Conservation (phyloP, 2,888 invertebrate genomes). For the Ophonus ardosiacus region DNA sequence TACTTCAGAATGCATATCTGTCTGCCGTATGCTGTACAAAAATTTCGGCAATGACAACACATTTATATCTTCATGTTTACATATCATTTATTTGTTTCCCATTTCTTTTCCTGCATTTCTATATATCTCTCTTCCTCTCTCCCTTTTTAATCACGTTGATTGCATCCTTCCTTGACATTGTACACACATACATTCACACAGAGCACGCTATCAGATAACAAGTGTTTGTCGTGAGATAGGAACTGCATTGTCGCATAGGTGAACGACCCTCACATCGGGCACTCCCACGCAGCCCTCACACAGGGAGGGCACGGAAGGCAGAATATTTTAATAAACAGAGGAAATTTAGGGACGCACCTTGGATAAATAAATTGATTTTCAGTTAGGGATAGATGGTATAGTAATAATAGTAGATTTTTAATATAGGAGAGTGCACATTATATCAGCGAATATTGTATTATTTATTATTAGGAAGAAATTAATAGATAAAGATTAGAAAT, state of each 20-base stretch:
- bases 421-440: too few species aligned
- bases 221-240: constrained; percentile 6
- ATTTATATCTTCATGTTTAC: neutral
- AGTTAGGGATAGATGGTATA: neutral
- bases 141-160: neutral
- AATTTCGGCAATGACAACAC: too few species aligned
- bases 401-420: too few species aligned
- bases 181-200: neutral
- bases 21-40: too few species aligned
- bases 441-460: too few species aligned
- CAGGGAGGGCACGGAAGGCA: neutral
- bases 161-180: neutral
- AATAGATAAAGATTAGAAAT: too few species aligned
- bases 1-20: too few species aligned
- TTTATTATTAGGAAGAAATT: too few species aligned
- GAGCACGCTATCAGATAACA: neutral
- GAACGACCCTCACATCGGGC: neutral
- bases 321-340: neutral
- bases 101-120: neutral
- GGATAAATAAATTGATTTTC: neutral
- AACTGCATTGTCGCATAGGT: constrained; percentile 15
- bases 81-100: neutral
- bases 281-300: neutral
- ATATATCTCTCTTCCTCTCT: neutral
- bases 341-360: neutral